Evolutionary conservation across 2,797 vertebrate species (phyloP), one percentile per base, ranked within the genome.

Genomic region (Catamblyrhynchus diadema): DNA sequence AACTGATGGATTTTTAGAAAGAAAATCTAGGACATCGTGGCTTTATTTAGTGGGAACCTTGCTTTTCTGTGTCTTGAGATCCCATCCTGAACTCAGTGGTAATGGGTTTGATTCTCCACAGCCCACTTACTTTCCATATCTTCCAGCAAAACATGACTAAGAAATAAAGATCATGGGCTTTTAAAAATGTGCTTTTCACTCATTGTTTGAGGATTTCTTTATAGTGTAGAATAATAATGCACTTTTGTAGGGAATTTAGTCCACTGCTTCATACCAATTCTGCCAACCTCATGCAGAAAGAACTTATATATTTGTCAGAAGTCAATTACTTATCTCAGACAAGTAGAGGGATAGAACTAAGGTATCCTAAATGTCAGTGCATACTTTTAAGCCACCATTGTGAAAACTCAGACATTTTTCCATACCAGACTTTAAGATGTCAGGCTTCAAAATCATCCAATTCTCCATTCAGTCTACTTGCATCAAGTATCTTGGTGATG

Each of bases 311-410:
- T 15, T 50, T 69, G 12, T 20, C 54, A 92, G 78, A 92, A 89
- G 18, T 2, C 44, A 77, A 20, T 64, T 51, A 35, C 22, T 24
- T 73, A 8, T 50, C 51, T 64, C 33, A 33, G 14, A 24, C 33
- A 32, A 79, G 25, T 13, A 47, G 48, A 84, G 51, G 9, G 13
- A 64, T 10, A 90, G 13, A 92, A 60, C 4, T 23, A 78, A 72
- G 30, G 30, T 27, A 81, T 28, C 15, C 10, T 42, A 78, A 69
- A 18, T 51, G 5, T 35, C 56, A 39, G 12, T 0, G 0, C 2
- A 1, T 47, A 45, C 7, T 78, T 80, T 75, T 72, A 69, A 79
- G 10, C 8, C 5, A 61, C n/a, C 30, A 19, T 0, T 53, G 25
- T 75, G 61, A 78, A 86, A 90, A 51, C 7, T 66, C 25, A 4